Percentiles rank a stretch among this genome's conserved stretches.
These are phyloP conservation scores for Meloidogyne hapla DNA, from an alignment of 1,140 invertebrate species.

Conservation along the genomic window DNA sequence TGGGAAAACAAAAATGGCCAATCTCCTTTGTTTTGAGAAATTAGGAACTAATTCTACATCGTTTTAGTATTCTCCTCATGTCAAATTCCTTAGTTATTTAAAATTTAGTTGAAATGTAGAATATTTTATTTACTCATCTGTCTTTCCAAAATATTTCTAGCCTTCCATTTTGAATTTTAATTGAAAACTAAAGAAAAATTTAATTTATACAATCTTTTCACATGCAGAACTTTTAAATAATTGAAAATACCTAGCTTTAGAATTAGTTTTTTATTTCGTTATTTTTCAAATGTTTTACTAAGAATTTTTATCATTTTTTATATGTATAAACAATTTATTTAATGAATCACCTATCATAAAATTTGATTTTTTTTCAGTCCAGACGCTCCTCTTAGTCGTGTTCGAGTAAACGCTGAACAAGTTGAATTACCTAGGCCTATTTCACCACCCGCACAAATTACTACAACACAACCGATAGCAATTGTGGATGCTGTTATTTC, in stretches of 20 bases:
- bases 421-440: conserved; percentile 49
- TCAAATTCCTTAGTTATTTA: neutral
- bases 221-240: too few relatives aligned
- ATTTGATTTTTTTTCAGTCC: conserved; percentile 18
- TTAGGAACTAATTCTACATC: neutral
- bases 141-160: too few relatives aligned
- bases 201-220: too few relatives aligned
- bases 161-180: too few relatives aligned
- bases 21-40: neutral
- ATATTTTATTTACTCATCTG: too few relatives aligned
- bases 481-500: neutral
- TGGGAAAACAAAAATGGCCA: neutral
- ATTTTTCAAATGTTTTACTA: too few relatives aligned
- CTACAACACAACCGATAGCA: neutral
- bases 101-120: too few relatives aligned
- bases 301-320: too few relatives aligned
- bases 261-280: too few relatives aligned
- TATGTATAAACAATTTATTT: neutral
- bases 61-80: neutral
- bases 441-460: conserved; percentile 49
- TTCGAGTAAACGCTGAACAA: conserved; percentile 39
- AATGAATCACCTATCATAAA: too few relatives aligned
- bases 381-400: conserved; percentile 44
- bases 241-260: too few relatives aligned
- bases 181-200: too few relatives aligned